These are phyloP conservation scores for Pluvianellus socialis DNA, from an alignment of 2,113 vertebrate genomes.

Conservation along the genomic window DNA sequence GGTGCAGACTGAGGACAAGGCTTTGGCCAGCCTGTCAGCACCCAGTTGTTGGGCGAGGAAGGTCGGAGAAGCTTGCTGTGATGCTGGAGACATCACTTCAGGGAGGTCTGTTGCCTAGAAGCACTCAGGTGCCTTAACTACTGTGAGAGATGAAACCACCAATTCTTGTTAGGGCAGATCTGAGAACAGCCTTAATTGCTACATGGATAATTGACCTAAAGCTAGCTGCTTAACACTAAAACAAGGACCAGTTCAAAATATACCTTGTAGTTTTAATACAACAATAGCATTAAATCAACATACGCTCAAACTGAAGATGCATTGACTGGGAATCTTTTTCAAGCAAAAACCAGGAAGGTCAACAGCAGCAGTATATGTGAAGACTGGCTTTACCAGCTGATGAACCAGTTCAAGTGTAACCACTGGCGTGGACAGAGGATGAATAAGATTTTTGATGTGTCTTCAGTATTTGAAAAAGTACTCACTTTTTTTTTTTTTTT, in stretches of 20 bases:
- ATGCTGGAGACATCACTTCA: background rate
- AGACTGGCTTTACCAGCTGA: background rate
- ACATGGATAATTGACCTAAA: background rate
- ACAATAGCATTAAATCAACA: background rate
- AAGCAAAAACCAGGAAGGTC: background rate
- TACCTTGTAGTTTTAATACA: background rate
- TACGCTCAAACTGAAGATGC: background rate
- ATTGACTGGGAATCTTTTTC: background rate
- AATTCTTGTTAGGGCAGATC: background rate
- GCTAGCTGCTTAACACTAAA: background rate
- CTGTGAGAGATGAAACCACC: fast-evolving
- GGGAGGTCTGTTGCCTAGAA: background rate
- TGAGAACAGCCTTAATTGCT: background rate
- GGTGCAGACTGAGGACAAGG: fast-evolving
- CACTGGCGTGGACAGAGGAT: background rate
- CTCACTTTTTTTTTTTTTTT: background rate
- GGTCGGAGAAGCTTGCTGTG: background rate
- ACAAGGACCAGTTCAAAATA: background rate
- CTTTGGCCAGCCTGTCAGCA: background rate
- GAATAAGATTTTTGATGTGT: background rate
- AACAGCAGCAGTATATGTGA: background rate
- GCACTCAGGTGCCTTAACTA: background rate
- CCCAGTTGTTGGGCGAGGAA: background rate
- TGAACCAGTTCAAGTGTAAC: background rate
- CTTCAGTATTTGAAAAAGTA: background rate